Evolutionary conservation across 2,888 invertebrate genomes (phyloP), one percentile per base, ranked within the genome.

Genomic region (Linyphia triangularis): DNA sequence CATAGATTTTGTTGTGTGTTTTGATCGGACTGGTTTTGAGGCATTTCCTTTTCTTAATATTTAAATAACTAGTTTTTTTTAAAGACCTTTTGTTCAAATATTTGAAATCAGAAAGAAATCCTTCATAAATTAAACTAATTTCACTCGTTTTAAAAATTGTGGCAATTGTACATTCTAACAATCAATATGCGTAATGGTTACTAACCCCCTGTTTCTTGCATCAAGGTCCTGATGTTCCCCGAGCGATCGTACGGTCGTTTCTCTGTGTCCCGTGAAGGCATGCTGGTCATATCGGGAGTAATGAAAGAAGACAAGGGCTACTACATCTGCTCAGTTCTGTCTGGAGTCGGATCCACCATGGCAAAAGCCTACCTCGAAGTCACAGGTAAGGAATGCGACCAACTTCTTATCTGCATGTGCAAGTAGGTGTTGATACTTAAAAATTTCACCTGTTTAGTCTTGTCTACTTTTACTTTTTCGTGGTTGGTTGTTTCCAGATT

Each of bases 261-360:
- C 92, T 95, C 95, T 90, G 96, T 96, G 0, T 95, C 95, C 0
- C 93, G 95, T 69, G 95, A 95, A 91, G 96, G 96, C 51, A 95
- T 95, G 4, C 93, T 96, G 70, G 93, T 95, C 90, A 95, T 96
- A 92, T 94, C 91, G 94, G 95, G 95, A 89, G 95, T 95, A 9
- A 95, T 95, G 91, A 94, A 95, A 88, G 95, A 95, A 90, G 96
- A 96, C 91, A 95, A 95, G 88, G 97, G 97, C 9, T 96, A 96
- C 93, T 96, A 98, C 92, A 96, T 98, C 22, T 99, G 99, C 92
- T 97, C 98, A 59, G 99, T 98, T 24, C 95, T 98, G 79, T 98
- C 97, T 92, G 96, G 97, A n/a, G 98, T 98, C 40, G 98, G 98
- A 26, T 97, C 97, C 67, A 96, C 96, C 90, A 96, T 97, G 90